phyloP scores from a whole-genome alignment of 1,140 invertebrate genomes.

The Drosophila varians region DNA sequence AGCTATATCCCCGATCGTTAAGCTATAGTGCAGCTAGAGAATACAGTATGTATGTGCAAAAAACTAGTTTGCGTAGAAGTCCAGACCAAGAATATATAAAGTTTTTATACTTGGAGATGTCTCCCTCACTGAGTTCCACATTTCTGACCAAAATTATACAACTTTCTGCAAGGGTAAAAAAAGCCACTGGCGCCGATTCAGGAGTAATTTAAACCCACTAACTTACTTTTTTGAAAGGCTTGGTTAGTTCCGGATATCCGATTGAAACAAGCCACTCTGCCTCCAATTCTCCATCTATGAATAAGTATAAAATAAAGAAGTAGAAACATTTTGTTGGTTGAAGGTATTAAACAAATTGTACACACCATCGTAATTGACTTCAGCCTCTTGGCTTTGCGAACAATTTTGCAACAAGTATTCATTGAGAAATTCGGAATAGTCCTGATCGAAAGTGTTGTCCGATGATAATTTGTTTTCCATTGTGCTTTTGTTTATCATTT shows the following conservation, averaged over 20 bases:
- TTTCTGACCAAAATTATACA: too few species aligned
- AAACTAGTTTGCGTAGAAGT: too few species aligned
- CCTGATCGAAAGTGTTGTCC: slow-evolving; percentile 74
- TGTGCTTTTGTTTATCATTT: slow-evolving; percentile 17
- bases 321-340: neutral
- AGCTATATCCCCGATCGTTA: too few species aligned
- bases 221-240: slow-evolving; percentile 78
- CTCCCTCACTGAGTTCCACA: too few species aligned
- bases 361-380: slow-evolving; percentile 77
- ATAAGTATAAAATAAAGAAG: neutral
- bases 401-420: slow-evolving; percentile 79
- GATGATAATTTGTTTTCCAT: slow-evolving; percentile 67
- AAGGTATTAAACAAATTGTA: neutral
- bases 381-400: slow-evolving; percentile 66
- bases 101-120: too few species aligned
- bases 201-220: too few species aligned
- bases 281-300: slow-evolving; percentile 81
- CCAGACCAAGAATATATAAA: too few species aligned
- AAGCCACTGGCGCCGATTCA: too few species aligned
- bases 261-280: slow-evolving; percentile 80
- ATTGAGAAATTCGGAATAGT: slow-evolving; percentile 79
- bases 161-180: too few species aligned
- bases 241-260: slow-evolving; percentile 81
- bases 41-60: too few species aligned
- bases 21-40: too few species aligned